Percentiles rank a stretch among this genome's conserved stretches.
Conservation (phyloP, 2,888 invertebrate species). For the Tanytarsus gracilentus region DNA sequence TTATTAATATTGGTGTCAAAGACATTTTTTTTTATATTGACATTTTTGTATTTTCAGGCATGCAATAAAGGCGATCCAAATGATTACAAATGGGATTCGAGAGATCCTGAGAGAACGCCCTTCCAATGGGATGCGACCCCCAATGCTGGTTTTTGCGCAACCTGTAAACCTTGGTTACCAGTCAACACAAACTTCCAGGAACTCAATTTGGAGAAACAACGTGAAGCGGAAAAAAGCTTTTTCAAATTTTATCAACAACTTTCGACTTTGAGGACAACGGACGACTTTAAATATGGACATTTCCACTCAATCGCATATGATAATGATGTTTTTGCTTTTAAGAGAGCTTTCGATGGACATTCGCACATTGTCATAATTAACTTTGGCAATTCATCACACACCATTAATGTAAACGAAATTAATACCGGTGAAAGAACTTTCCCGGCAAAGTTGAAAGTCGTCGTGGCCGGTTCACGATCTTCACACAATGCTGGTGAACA, state of each 20-base stretch:
- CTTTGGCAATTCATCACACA: slow-evolving; percentile 34
- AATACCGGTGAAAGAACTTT: slow-evolving; percentile 36
- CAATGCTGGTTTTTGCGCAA: slow-evolving; percentile 45
- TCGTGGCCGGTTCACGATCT: slow-evolving; percentile 22
- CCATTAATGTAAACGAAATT: slow-evolving; percentile 40
- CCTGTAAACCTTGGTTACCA: slow-evolving; percentile 57
- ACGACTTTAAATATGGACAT: slow-evolving; percentile 40
- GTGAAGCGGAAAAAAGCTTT: slow-evolving; percentile 43
- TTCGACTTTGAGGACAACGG: slow-evolving; percentile 40
- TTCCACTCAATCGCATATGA: slow-evolving; percentile 48
- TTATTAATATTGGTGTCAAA: not conserved
- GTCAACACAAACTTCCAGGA: slow-evolving; percentile 52
- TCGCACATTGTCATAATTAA: slow-evolving; percentile 41
- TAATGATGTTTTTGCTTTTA: slow-evolving; percentile 49
- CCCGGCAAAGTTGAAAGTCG: slow-evolving; percentile 8
- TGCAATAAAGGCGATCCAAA: slow-evolving; percentile 27
- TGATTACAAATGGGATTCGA: slow-evolving; percentile 39
- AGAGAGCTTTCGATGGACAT: slow-evolving; percentile 38
- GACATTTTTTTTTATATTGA: slow-evolving; percentile 30
- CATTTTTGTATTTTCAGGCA: slow-evolving; percentile 38
- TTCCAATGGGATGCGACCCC: slow-evolving; percentile 45
- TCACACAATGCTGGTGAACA: not conserved
- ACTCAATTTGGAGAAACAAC: slow-evolving; percentile 49
- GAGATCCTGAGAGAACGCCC: slow-evolving; percentile 66
- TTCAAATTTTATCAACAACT: slow-evolving; percentile 48